These are phyloP conservation scores for Cassiopea andromeda DNA, from an alignment of 30 jellyfish, hydroid and myxozoan species.

Conservation along the genomic window DNA sequence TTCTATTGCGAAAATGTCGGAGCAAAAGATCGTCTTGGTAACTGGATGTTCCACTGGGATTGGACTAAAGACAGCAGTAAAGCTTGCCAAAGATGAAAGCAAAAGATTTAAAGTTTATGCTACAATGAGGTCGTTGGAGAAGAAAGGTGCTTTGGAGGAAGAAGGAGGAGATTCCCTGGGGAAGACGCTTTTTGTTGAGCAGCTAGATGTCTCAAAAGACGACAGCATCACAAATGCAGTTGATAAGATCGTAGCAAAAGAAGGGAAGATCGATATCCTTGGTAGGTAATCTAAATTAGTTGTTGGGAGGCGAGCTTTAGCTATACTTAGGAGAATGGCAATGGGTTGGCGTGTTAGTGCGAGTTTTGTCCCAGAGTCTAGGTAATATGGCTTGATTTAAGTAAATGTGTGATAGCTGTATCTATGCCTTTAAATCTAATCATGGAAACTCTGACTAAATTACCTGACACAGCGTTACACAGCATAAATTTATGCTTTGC, in stretches of 20 bases:
- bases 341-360: too few relatives aligned
- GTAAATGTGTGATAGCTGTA: too few relatives aligned
- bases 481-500: too few relatives aligned
- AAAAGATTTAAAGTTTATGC: slow-evolving; percentile 65
- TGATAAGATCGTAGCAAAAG: slow-evolving; percentile 29
- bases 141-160: slow-evolving; percentile 42
- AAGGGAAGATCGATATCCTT: slow-evolving; percentile 61
- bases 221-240: slow-evolving; percentile 24
- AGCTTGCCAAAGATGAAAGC: slow-evolving; percentile 60
- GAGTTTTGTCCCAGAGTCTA: too few relatives aligned
- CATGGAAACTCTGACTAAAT: too few relatives aligned
- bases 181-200: slow-evolving; percentile 43
- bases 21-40: slow-evolving; percentile 39
- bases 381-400: too few relatives aligned
- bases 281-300: slow-evolving; percentile 23
- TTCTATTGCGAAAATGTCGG: not conserved
- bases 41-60: slow-evolving; percentile 73
- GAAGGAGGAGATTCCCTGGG: slow-evolving; percentile 31
- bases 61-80: slow-evolving; percentile 43
- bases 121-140: slow-evolving; percentile 60
- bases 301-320: not conserved
- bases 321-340: too few relatives aligned
- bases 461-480: too few relatives aligned
- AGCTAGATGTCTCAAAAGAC: slow-evolving; percentile 49
- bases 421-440: too few relatives aligned